Base-by-base conservation (phyloP, 2,888 invertebrate species). In the Ectemnius lituratus region DNA sequence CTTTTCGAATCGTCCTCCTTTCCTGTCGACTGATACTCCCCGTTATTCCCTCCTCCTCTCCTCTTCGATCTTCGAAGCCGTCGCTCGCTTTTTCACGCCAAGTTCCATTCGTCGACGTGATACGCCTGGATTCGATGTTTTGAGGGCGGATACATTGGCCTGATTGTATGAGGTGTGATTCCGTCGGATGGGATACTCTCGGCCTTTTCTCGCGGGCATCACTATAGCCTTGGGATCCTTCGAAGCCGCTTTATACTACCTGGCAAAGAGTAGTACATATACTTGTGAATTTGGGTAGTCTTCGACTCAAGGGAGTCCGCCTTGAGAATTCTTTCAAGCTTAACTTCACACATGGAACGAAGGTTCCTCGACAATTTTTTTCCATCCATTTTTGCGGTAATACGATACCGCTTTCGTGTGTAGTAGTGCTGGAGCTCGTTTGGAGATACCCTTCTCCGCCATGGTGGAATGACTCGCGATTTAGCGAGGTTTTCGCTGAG, bases 401-500 rank as follows among this genome's bases (percentile, higher is more conserved):
- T 37, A 8, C 37, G 37, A 37, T 37, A 37, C 37, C 37, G 37
- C 8, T 8, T 37, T 37, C 11, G 1, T 6, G 6, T 8, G 37
- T 37, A 11, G 37, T 11, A 4, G 37, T 11, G 37, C 8, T 11
- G 6, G 16, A 52, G 52, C 52, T 52, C 52, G 52, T 52, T 52
- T 52, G 52, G 52, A 16, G 16, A 52, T 52, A 52, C 16, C 52
- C 52, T 52, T 16, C 37, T 37, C n/a, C n/a, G 52, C n/a, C 52
- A 52, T 14, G 6, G 52, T 13, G 52, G 52, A 16, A 14, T 14
- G 52, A 52, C 16, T 52, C 16, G 52, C 52, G 59, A 47, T 61
- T 63, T 66, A 27, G 74, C 69, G 72, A 66, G 70, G 73, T 14
- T 65, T 75, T 66, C 14, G 52, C 16, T 62, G 69, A 62, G 61